Evolutionary conservation across 2,113 vertebrate genomes (phyloP).

Genomic region (Odocoileus hemionus): DNA sequence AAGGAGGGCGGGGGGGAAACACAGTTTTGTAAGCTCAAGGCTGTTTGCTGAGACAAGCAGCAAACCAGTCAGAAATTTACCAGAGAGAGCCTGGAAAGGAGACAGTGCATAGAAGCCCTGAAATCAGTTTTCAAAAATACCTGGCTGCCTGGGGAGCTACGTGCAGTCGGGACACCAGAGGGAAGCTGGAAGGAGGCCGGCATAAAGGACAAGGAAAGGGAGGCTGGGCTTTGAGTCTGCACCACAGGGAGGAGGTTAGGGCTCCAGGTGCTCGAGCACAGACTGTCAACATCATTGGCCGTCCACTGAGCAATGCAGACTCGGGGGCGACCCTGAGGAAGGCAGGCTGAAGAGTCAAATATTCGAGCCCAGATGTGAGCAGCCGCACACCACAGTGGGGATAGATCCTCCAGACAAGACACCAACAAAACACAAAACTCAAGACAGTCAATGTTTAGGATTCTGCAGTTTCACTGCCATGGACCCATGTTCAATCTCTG

Average conservation of each 20-base stretch:
- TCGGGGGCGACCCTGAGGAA: neutral
- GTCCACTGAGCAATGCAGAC: neutral
- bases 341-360: neutral
- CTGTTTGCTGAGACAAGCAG: neutral
- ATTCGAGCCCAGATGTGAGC: neutral
- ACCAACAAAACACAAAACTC: neutral
- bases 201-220: neutral
- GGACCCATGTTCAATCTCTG: neutral
- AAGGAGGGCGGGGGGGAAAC: neutral
- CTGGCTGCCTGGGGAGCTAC: neutral
- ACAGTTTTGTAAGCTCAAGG: neutral
- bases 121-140: neutral
- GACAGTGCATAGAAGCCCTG: neutral
- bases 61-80: neutral
- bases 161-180: rapidly evolving
- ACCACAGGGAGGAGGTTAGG: neutral
- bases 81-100: neutral
- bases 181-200: neutral
- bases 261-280: rapidly evolving
- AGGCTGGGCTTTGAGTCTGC: neutral
- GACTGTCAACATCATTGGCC: neutral
- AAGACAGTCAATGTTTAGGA: neutral
- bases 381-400: too few species aligned
- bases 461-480: neutral
- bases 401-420: neutral